Percentiles rank a stretch among this genome's conserved stretches.
Conservation (phyloP, 2,888 invertebrate species). For the Spialia ferax region DNA sequence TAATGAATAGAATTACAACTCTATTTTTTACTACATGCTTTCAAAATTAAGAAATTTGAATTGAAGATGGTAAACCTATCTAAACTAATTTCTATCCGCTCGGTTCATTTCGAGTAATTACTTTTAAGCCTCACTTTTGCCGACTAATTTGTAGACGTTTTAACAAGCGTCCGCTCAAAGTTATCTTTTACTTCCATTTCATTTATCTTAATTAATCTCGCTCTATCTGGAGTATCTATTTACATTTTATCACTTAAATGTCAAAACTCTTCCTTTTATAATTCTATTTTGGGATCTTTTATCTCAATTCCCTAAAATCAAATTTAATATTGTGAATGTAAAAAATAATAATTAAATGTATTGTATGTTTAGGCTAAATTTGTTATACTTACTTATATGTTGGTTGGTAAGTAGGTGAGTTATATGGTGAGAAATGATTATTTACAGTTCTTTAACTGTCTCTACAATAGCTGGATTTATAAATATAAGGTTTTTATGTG, state of each 20-base stretch:
- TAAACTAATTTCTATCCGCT: conserved; percentile 58
- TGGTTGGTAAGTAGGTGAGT: too few relatives aligned
- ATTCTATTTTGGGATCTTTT: neutral
- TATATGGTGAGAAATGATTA: too few relatives aligned
- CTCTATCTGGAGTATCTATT: conserved; percentile 37
- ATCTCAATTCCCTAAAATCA: neutral
- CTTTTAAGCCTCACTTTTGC: conserved; percentile 58
- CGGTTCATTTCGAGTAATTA: conserved; percentile 62
- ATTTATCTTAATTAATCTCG: conserved; percentile 54
- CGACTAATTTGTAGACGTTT: conserved; percentile 58
- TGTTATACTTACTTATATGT: too few relatives aligned
- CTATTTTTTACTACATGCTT: too few relatives aligned
- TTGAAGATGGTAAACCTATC: conserved; percentile 50
- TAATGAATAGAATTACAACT: too few relatives aligned
- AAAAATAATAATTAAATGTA: too few relatives aligned
- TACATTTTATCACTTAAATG: conserved; percentile 17
- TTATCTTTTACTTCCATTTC: conserved; percentile 52
- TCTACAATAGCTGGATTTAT: too few relatives aligned
- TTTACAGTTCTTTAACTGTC: too few relatives aligned
- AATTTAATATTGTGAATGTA: too few relatives aligned
- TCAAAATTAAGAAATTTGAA: too few relatives aligned
- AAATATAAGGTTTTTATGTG: too few relatives aligned
- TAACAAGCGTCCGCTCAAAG: conserved; percentile 52
- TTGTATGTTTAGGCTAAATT: too few relatives aligned
- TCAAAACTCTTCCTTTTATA: conserved; percentile 7